These are phyloP conservation scores for Sarotherodon lohbergeri DNA, from an alignment of 2,113 vertebrate species.

Conservation along the genomic window DNA sequence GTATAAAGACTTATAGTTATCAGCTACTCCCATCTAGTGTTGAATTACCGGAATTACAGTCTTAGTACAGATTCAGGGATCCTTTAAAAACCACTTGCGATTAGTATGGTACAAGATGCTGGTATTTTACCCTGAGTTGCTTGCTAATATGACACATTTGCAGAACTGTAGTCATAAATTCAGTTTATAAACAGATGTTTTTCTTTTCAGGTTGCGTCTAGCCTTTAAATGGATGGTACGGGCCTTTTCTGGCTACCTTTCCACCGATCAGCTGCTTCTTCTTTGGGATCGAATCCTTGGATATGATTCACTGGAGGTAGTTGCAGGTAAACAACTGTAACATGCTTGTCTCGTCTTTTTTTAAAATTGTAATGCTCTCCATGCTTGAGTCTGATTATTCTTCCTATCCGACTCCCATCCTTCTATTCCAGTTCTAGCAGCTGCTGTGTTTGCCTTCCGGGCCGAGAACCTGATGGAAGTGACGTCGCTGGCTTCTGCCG, in stretches of 20 bases:
- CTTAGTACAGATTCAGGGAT: not conserved
- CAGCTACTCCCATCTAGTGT: conserved; percentile 61
- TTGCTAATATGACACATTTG: not conserved
- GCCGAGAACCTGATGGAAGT: conserved; percentile 99
- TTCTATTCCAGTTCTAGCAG: conserved; percentile 81
- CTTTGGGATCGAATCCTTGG: conserved; percentile 96
- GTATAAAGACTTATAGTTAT: not conserved
- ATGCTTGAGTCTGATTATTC: not conserved
- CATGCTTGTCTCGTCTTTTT: not conserved
- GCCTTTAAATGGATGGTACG: conserved; percentile 99
- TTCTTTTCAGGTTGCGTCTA: conserved; percentile 83
- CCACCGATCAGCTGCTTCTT: conserved; percentile 94
- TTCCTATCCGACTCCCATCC: not conserved
- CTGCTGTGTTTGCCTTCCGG: conserved; percentile 96
- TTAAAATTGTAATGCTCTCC: not conserved
- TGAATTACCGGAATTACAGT: not conserved
- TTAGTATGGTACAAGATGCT: not conserved
- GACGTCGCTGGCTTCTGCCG: conserved; percentile 93
- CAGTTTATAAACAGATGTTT: not conserved
- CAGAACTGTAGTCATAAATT: not conserved
- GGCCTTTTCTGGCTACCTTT: conserved; percentile 95
- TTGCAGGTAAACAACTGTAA: conserved; percentile 77
- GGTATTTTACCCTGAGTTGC: not conserved
- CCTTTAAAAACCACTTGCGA: not conserved
- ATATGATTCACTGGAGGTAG: conserved; percentile 90